Conservation (phyloP, 1,140 invertebrate species). For the Dermatophagoides farinae region DNA sequence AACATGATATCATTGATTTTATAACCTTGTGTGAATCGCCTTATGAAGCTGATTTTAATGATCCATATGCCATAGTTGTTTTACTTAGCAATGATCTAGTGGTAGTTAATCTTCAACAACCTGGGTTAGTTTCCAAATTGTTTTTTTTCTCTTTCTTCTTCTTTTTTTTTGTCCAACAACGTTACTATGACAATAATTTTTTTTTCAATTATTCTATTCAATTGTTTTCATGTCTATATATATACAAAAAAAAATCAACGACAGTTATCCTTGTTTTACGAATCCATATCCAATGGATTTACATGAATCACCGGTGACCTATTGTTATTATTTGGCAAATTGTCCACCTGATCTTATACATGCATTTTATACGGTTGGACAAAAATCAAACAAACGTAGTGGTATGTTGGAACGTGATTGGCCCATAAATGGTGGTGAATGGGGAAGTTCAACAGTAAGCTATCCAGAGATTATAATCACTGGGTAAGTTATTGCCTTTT, state of each 20-base stretch:
- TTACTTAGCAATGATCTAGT: slow-evolving; percentile 93
- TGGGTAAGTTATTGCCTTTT: slow-evolving; percentile 38
- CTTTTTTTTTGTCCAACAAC: background rate
- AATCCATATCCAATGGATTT: slow-evolving; percentile 95
- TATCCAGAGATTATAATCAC: slow-evolving; percentile 93
- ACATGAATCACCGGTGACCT: slow-evolving; percentile 89
- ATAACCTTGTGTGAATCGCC: slow-evolving; percentile 81
- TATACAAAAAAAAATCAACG: slow-evolving; percentile 8
- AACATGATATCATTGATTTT: slow-evolving; percentile 92
- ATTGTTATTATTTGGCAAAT: slow-evolving; percentile 85
- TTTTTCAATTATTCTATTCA: background rate
- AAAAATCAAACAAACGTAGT: slow-evolving; percentile 31
- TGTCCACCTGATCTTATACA: slow-evolving; percentile 91
- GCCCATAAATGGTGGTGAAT: slow-evolving; percentile 80
- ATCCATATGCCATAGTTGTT: slow-evolving; percentile 91
- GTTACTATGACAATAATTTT: background rate
- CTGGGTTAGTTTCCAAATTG: slow-evolving; percentile 36
- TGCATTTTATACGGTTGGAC: slow-evolving; percentile 71
- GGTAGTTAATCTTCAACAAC: slow-evolving; percentile 79
- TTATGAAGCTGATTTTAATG: slow-evolving; percentile 63
- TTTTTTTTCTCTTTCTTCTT: background rate
- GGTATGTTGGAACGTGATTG: slow-evolving; percentile 54
- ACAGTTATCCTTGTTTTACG: slow-evolving; percentile 83
- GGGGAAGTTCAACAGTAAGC: slow-evolving; percentile 74
- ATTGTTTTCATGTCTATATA: background rate